Conservation (phyloP, 2,113 vertebrate genomes). For the Thalassoma bifasciatum region DNA sequence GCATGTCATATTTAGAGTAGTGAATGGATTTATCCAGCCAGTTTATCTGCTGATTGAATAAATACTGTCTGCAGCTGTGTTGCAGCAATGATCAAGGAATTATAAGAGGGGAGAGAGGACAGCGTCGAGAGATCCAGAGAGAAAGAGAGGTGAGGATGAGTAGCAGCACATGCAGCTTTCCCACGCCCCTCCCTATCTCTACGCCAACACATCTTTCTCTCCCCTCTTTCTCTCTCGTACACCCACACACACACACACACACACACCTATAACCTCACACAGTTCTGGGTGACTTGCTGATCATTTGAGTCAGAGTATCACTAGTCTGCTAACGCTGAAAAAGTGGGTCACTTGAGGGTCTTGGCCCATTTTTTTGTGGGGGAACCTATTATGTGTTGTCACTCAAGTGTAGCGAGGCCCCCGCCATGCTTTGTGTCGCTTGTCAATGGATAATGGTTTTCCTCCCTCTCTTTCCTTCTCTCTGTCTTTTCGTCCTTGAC, state of each 20-base stretch:
- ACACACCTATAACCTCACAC: conserved; percentile 40
- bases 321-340: conserved; percentile 42
- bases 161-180: conserved; percentile 60
- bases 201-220: conserved; percentile 8
- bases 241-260: background rate
- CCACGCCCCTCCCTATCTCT: conserved; percentile 45
- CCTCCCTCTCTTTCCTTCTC: background rate
- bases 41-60: background rate
- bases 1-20: background rate
- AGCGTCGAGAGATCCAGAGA: conserved; percentile 21
- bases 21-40: background rate
- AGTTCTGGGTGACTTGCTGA: conserved; percentile 44
- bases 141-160: conserved; percentile 48
- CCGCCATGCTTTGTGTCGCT: conserved; percentile 58
- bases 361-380: conserved; percentile 43
- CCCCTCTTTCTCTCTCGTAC: background rate
- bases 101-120: background rate
- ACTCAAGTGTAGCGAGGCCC: conserved; percentile 62
- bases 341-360: conserved; percentile 66
- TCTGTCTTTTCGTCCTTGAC: conserved; percentile 51
- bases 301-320: conserved; percentile 36
- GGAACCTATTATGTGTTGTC: conserved; percentile 67
- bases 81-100: conserved; percentile 1
- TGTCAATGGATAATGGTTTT: conserved; percentile 58
- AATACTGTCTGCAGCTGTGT: background rate